Base-by-base conservation (phyloP, 2,113 vertebrate species). In the Myotis davidii region DNA sequence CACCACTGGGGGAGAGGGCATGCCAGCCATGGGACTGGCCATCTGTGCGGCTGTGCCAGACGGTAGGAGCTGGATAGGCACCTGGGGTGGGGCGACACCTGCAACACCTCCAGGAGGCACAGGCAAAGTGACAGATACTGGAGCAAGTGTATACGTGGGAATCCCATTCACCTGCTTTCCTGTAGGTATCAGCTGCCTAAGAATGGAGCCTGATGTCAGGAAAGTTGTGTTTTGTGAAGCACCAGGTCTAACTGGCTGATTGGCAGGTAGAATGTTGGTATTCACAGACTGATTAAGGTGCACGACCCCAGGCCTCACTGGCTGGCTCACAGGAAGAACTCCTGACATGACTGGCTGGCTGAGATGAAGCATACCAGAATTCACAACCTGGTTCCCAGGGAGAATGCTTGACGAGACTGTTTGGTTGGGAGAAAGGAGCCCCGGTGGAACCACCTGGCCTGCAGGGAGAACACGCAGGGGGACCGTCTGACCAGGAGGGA, bases 111-210 rank as follows among this genome's bases (percentile, higher is more conserved):
- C 97, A 0, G 98, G 72, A 39, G 98, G 79, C 48, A 98, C 97
- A 0, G 99, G 99, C 97, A 99, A 82, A 10, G 99, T 98, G n/a
- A 99, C 98, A 3, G 99, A 99, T 73, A 99, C 97, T 0, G 99
- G 99, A 1, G 99, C 99, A 20, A 99, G 98, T 0, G 99, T 99
- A 95, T 99, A 99, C 0, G 99, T 99, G 6, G 99, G 99, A 95
- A 99, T 98, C n/a, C 99, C 99, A 1, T 99, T 99, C 42, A 99
- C 98, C 88, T 98, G 99, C 85, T 99, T 99, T 42, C 99, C 99
- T 0, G 99, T 99, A 0, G 99, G 99, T 85, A 99, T 99, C 88
- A 99, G 98, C 90, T 99, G 99, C 96, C 99, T 98, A 11, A 99
- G 97, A 50, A 99, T 97, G 45, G 99, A 99, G 88, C 99, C 99